A percentile compares a stretch with the other conserved stretches of the same genome.
These are phyloP conservation scores for Nomada hirtipes DNA, from an alignment of 2,888 invertebrate species.

Conservation along the genomic window DNA sequence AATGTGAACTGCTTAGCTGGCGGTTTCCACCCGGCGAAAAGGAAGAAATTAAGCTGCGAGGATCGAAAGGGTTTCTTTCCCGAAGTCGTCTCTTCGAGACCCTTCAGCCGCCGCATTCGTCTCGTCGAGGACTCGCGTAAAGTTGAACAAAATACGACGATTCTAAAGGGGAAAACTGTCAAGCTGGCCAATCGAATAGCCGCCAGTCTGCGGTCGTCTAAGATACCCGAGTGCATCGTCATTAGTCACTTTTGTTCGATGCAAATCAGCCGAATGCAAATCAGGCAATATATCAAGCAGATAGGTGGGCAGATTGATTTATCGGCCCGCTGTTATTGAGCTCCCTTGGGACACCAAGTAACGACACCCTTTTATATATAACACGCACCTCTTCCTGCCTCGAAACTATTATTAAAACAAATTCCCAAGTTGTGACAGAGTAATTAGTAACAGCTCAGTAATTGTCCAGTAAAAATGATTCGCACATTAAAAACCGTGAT, in stretches of 20 bases:
- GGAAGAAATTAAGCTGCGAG: conserved; percentile 8
- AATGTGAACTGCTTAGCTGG: conserved; percentile 43
- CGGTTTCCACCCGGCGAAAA: not conserved
- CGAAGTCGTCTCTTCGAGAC: not conserved
- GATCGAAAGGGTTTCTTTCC: not conserved
- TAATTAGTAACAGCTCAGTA: not conserved
- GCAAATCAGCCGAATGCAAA: conserved; percentile 36
- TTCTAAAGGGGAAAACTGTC: not conserved
- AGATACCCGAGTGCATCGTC: not conserved
- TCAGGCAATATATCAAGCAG: conserved; percentile 30
- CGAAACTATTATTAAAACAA: not conserved
- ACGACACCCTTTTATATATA: conserved; percentile 13
- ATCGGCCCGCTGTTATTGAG: conserved; percentile 25
- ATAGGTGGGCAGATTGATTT: conserved; percentile 36
- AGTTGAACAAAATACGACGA: not conserved
- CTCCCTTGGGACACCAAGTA: conserved; percentile 20
- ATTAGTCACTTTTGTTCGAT: conserved; percentile 30
- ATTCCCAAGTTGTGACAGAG: not conserved
- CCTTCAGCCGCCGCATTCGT: not conserved
- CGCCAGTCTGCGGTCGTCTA: not conserved
- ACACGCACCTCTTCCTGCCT: not conserved
- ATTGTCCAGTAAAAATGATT: too few species aligned
- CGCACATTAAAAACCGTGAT: too few species aligned
- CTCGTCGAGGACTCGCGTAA: too few species aligned
- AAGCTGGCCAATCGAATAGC: conserved; percentile 3